Conservation (phyloP, 2,113 vertebrate genomes). For the Nothobranchius furzeri region DNA sequence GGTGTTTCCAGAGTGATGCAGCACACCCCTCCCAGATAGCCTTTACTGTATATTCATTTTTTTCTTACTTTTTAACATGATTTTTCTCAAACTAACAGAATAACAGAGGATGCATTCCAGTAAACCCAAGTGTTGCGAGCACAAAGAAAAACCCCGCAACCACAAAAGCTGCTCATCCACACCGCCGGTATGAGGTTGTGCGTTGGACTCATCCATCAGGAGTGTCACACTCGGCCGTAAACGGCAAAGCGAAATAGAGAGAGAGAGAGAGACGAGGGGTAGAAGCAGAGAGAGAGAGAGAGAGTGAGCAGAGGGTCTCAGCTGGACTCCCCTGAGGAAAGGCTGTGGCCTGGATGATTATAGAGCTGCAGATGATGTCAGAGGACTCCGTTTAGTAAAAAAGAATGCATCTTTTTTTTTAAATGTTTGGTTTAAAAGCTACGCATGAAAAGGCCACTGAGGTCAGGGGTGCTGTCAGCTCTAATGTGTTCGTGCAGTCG, state of each 20-base stretch:
- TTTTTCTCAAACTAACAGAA: conserved; percentile 30
- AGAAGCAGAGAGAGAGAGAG: conserved; percentile 37
- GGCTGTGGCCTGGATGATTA: conserved; percentile 74
- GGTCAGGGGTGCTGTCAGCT: conserved; percentile 36
- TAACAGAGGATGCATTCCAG: conserved; percentile 24
- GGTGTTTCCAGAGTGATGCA: conserved; percentile 63
- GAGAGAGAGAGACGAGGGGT: conserved; percentile 23
- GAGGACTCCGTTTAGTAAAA: conserved; percentile 55
- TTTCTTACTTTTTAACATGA: conserved; percentile 24
- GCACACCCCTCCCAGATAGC: conserved; percentile 64
- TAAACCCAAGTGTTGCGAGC: conserved; percentile 37
- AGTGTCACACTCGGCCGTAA: conserved; percentile 55
- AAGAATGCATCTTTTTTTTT: too few species aligned
- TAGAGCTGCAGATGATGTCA: conserved; percentile 74
- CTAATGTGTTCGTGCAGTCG: conserved; percentile 19
- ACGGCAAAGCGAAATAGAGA: conserved; percentile 52
- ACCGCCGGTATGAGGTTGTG: conserved; percentile 49
- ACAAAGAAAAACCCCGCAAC: conserved; percentile 44
- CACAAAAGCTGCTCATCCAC: conserved; percentile 50
- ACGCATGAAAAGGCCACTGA: conserved; percentile 53
- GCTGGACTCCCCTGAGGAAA: conserved; percentile 70
- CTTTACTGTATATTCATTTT: conserved; percentile 26
- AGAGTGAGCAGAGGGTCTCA: conserved; percentile 56
- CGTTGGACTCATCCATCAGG: conserved; percentile 69
- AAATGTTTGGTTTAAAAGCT: conserved; percentile 15